A percentile compares a stretch with the other conserved stretches of the same genome.
phyloP scores from a whole-genome alignment of 2,888 invertebrate genomes.

The Rugalucina vietnamica region DNA sequence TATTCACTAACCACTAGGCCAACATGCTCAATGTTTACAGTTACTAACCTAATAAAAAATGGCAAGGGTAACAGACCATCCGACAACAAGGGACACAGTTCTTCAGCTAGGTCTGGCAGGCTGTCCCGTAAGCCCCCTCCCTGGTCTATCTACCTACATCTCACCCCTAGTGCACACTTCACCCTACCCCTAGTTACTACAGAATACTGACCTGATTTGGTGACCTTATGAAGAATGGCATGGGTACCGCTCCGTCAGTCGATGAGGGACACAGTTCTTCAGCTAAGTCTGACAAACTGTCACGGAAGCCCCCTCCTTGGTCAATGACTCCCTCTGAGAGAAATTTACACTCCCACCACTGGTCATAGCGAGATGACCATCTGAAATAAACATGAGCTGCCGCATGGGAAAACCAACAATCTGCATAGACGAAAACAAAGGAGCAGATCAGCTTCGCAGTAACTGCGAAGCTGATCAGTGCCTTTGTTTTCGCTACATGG shows the following conservation, averaged over 20 bases:
- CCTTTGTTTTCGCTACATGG: too few relatives aligned
- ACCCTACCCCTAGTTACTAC: too few relatives aligned
- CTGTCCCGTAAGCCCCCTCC: conserved; percentile 84
- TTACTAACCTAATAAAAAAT: conserved; percentile 82
- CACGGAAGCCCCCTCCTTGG: conserved; percentile 84
- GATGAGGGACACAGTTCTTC: conserved; percentile 83
- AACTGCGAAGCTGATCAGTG: too few relatives aligned
- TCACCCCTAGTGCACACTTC: too few relatives aligned
- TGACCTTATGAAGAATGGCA: conserved; percentile 82
- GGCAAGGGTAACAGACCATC: conserved; percentile 80
- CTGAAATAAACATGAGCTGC: conserved; percentile 67
- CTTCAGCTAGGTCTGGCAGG: conserved; percentile 83
- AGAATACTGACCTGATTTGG: conserved; percentile 84
- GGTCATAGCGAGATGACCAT: conserved; percentile 81
- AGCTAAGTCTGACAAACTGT: conserved; percentile 83
- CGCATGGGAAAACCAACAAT: too few relatives aligned
- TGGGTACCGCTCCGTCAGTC: conserved; percentile 75
- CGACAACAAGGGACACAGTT: conserved; percentile 81
- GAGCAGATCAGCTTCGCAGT: too few relatives aligned
- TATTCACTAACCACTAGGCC: too few relatives aligned
- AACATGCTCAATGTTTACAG: too few relatives aligned
- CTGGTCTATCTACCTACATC: too few relatives aligned
- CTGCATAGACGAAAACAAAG: too few relatives aligned
- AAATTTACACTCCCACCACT: conserved; percentile 85
- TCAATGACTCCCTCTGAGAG: conserved; percentile 83